A percentile compares a stretch with the other conserved stretches of the same genome.
Evolutionary conservation across 2,888 invertebrate species (phyloP).

Genomic region (Cordilura impudica): DNA sequence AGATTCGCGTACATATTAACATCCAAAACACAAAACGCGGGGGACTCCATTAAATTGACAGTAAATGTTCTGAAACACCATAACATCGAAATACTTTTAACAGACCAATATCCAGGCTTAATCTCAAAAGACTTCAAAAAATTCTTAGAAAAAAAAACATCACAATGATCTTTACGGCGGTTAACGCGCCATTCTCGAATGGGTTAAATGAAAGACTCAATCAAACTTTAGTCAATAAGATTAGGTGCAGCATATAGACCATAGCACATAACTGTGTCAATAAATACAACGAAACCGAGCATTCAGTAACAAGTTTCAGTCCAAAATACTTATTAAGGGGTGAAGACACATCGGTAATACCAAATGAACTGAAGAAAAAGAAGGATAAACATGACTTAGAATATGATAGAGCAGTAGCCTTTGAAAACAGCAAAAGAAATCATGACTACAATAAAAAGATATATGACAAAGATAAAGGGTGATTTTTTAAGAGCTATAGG

Average conservation of each 20-base stretch:
- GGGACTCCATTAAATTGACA: conserved; percentile 67
- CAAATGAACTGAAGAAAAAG: conserved; percentile 41
- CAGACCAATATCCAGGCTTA: conserved; percentile 68
- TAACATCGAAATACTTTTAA: conserved; percentile 65
- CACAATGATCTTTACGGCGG: no score
- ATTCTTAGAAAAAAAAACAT: no score
- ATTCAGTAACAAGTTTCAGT: conserved; percentile 54
- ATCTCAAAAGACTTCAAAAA: no score
- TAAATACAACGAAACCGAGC: conserved; percentile 57
- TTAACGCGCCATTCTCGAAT: no score
- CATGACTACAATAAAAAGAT: conserved; percentile 49
- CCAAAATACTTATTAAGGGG: conserved; percentile 54
- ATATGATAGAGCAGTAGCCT: conserved; percentile 38
- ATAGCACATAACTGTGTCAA: conserved; percentile 47
- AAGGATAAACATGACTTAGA: conserved; percentile 15
- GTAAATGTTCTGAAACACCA: conserved; percentile 57
- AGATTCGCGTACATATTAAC: conserved; percentile 68
- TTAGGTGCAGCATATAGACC: conserved; percentile 54
- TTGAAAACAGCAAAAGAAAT: conserved; percentile 43
- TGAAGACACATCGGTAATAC: conserved; percentile 34
- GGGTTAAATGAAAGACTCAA: no score
- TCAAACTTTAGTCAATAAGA: conserved; percentile 60
- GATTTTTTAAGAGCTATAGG: no score
- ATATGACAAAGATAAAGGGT: conserved; percentile 47
- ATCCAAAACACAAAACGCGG: conserved; percentile 67